A percentile compares a stretch with the other conserved stretches of the same genome.
Conservation (phyloP, 2,888 invertebrate genomes). For the Vanessa cardui region DNA sequence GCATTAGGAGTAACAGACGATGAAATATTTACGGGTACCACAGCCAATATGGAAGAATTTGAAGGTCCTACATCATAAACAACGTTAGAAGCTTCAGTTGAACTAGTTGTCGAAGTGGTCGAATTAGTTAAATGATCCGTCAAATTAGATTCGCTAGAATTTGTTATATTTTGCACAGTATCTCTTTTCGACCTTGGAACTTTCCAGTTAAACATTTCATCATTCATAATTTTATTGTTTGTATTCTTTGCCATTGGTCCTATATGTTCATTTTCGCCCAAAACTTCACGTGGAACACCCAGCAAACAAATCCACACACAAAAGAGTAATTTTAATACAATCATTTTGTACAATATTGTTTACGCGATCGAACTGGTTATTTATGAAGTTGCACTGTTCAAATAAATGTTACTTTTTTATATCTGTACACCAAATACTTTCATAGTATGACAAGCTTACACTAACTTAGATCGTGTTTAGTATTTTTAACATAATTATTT, state of each 20-base stretch:
- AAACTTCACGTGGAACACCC: slow-evolving; percentile 12
- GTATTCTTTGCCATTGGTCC: slow-evolving; percentile 4
- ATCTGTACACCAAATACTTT: neutral
- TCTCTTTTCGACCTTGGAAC: slow-evolving; percentile 62
- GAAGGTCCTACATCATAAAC: slow-evolving; percentile 66
- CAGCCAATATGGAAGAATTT: slow-evolving; percentile 60
- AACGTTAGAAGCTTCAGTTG: slow-evolving; percentile 60
- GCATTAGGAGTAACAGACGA: slow-evolving; percentile 60
- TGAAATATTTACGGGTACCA: slow-evolving; percentile 63
- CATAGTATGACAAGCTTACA: too few species aligned
- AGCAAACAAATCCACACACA: slow-evolving; percentile 34
- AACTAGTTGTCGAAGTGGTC: slow-evolving; percentile 44
- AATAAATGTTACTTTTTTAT: neutral
- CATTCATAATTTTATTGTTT: slow-evolving; percentile 11
- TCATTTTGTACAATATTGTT: slow-evolving; percentile 28
- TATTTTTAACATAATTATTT: too few species aligned
- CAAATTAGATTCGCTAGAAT: slow-evolving; percentile 60
- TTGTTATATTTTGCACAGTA: slow-evolving; percentile 51
- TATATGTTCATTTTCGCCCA: slow-evolving; percentile 18
- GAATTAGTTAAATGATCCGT: slow-evolving; percentile 45
- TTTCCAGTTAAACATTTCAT: slow-evolving; percentile 28
- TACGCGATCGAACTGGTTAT: neutral
- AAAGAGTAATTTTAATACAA: slow-evolving; percentile 26
- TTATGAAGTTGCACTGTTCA: neutral
- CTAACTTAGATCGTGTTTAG: too few species aligned